A percentile compares a stretch with the other conserved stretches of the same genome.
phyloP scores from a whole-genome alignment of 2,113 vertebrate genomes.

The Natator depressus region DNA sequence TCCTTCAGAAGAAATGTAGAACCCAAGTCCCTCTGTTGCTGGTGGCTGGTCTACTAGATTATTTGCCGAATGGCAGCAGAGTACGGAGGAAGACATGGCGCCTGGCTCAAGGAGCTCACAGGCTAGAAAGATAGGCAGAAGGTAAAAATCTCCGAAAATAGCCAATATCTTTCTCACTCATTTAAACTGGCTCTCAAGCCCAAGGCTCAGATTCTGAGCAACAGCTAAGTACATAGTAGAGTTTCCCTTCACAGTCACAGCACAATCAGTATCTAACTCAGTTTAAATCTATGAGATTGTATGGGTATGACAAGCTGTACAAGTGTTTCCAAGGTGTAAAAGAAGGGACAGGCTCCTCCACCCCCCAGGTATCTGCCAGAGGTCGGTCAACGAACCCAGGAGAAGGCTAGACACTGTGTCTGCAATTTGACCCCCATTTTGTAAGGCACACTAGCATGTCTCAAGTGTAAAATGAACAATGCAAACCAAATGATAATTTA shows the following conservation, averaged over 20 bases:
- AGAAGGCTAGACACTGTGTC: background rate
- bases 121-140: background rate
- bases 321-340: background rate
- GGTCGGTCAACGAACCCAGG: background rate
- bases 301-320: background rate
- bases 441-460: background rate
- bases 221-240: background rate
- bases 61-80: background rate
- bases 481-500: fast-evolving
- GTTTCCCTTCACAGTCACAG: fast-evolving
- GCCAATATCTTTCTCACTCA: background rate
- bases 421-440: background rate
- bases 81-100: background rate
- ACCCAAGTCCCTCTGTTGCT: background rate
- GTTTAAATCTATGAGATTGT: background rate
- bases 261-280: background rate
- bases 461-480: background rate
- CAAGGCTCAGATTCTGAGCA: background rate
- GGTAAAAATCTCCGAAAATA: background rate
- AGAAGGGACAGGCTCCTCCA: background rate
- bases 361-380: background rate
- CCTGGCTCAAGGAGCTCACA: background rate
- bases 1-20: background rate
- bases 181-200: background rate
- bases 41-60: background rate